These are phyloP conservation scores for Drosophila koepferae DNA, from an alignment of 2,888 invertebrate species.

Conservation along the genomic window DNA sequence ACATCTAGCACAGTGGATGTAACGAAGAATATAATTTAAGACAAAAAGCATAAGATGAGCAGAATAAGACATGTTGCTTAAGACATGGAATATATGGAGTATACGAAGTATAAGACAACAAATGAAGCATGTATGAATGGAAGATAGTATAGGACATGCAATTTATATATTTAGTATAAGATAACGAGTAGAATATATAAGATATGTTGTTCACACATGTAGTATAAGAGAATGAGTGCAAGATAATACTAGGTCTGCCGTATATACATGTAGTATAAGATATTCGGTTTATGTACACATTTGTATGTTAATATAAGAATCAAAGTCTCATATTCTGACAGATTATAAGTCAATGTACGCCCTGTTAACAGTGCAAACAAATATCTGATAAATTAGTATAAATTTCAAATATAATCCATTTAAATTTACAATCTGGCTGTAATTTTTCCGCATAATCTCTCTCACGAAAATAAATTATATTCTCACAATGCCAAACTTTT, in stretches of 20 bases:
- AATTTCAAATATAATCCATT: slow-evolving; percentile 3
- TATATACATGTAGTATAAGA: too few relatives aligned
- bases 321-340: neutral
- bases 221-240: neutral
- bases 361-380: neutral
- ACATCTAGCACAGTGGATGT: neutral
- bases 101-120: neutral
- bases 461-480: neutral
- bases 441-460: neutral
- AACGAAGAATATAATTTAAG: too few relatives aligned
- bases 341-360: neutral
- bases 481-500: slow-evolving; percentile 6
- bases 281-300: neutral
- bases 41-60: too few relatives aligned
- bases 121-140: too few relatives aligned
- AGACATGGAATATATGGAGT: neutral
- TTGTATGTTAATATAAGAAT: neutral
- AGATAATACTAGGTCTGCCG: too few relatives aligned
- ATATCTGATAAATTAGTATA: neutral
- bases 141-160: too few relatives aligned
- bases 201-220: neutral
- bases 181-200: too few relatives aligned
- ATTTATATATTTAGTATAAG: too few relatives aligned
- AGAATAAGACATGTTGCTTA: neutral
- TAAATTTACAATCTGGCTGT: neutral